These are phyloP conservation scores for Paracanthobrama guichenoti DNA, from an alignment of 2,113 vertebrate genomes.

Conservation along the genomic window DNA sequence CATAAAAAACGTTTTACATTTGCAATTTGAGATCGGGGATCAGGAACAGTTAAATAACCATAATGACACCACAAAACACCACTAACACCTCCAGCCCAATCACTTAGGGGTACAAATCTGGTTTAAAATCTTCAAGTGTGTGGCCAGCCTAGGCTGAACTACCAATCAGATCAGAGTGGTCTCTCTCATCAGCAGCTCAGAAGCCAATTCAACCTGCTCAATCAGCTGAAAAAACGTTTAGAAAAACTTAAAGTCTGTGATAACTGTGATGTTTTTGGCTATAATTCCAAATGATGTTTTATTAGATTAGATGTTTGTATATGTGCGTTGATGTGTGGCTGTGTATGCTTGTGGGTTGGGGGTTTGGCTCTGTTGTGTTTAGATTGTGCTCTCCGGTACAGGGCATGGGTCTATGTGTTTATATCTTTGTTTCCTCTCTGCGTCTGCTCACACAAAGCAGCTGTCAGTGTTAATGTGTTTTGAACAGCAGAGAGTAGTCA, in stretches of 20 bases:
- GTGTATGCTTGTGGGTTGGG: neutral
- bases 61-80: too few relatives aligned
- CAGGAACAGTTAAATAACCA: too few relatives aligned
- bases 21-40: too few relatives aligned
- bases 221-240: too few relatives aligned
- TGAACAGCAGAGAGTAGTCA: conserved; percentile 47
- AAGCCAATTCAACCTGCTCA: neutral
- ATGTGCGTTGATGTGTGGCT: neutral
- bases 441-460: conserved; percentile 45
- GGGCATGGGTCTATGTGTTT: conserved; percentile 46
- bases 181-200: neutral
- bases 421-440: conserved; percentile 51
- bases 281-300: conserved; percentile 38
- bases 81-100: too few relatives aligned
- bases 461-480: conserved; percentile 53
- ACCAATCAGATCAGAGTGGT: neutral
- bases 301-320: conserved; percentile 42
- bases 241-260: conserved; percentile 29
- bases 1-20: too few relatives aligned
- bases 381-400: conserved; percentile 40
- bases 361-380: conserved; percentile 32
- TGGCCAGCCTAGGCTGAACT: neutral
- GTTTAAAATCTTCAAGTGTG: too few relatives aligned
- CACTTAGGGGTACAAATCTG: too few relatives aligned
- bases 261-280: conserved; percentile 25